A percentile compares a stretch with the other conserved stretches of the same genome.
These are phyloP conservation scores for Coecobrya sp. DNA, from an alignment of 2,888 invertebrate species.

Conservation along the genomic window DNA sequence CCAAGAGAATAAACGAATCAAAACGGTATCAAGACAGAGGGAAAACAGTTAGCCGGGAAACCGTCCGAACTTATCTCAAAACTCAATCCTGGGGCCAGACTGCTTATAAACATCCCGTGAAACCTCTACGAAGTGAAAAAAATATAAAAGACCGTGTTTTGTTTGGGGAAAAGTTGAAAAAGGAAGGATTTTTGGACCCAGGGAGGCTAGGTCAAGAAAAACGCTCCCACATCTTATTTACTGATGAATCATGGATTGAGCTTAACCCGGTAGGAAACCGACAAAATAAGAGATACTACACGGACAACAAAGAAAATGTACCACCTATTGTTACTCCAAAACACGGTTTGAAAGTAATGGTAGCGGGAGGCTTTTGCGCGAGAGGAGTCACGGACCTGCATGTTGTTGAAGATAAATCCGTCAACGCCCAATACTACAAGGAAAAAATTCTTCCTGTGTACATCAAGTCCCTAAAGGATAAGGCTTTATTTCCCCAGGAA, in stretches of 20 bases:
- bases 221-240: background rate
- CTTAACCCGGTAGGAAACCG: background rate
- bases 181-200: background rate
- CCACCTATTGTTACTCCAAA: background rate
- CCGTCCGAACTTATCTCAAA: background rate
- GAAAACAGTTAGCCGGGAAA: slow-evolving; percentile 8
- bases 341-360: background rate
- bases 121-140: background rate
- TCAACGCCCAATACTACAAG: background rate
- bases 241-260: background rate
- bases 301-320: background rate
- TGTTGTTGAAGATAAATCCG: background rate
- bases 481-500: background rate
- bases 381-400: background rate
- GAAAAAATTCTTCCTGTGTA: background rate
- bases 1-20: slow-evolving; percentile 2
- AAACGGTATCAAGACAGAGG: background rate
- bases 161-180: background rate
- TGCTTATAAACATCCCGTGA: background rate
- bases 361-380: background rate
- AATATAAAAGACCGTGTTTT: background rate
- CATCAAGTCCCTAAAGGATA: background rate
- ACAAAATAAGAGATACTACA: background rate
- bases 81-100: background rate
- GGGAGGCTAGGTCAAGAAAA: background rate